A percentile compares a stretch with the other conserved stretches of the same genome.
These are phyloP conservation scores for Poicephalus meyeri DNA, from an alignment of 2,113 vertebrate genomes.

Conservation along the genomic window DNA sequence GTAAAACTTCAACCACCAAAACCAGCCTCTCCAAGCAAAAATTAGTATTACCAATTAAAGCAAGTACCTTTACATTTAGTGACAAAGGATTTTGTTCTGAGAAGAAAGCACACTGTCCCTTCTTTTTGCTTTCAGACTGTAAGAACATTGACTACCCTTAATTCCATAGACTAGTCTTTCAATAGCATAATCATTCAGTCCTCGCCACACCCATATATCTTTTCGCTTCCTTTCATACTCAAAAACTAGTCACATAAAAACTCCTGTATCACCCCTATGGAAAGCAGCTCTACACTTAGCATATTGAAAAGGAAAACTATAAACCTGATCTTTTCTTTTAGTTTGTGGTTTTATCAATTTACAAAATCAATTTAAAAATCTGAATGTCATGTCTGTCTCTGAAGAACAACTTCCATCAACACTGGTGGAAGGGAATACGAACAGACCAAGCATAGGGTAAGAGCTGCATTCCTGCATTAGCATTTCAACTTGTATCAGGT, in stretches of 20 bases:
- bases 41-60: neutral
- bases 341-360: neutral
- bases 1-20: neutral
- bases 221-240: neutral
- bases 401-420: neutral
- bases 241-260: neutral
- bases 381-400: accelerated
- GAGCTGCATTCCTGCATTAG: accelerated
- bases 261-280: neutral
- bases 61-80: neutral
- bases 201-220: neutral
- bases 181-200: neutral
- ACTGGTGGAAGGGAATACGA: neutral
- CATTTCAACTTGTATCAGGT: neutral
- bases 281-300: neutral
- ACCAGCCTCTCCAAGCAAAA: neutral
- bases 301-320: neutral
- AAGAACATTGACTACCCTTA: neutral
- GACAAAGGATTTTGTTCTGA: neutral
- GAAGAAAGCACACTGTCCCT: neutral
- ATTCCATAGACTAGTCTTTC: neutral
- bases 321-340: neutral
- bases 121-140: neutral
- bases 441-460: neutral
- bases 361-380: neutral